Base-by-base conservation (phyloP, 2,888 invertebrate genomes). In the Rutpela maculata region DNA sequence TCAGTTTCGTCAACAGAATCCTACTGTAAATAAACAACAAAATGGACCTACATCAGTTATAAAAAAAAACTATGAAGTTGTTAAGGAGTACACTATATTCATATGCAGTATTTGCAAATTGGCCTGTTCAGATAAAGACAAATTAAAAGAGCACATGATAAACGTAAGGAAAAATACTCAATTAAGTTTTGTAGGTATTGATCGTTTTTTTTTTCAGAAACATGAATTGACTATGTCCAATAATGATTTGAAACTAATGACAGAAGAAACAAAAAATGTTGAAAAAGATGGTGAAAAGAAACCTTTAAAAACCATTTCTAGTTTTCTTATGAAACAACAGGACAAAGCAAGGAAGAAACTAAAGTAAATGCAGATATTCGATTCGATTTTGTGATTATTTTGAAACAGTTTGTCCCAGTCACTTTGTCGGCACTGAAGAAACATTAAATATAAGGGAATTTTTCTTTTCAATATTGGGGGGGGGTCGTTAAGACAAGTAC, bases 61-160 rank as follows among this genome's bases (percentile, higher is more conserved):
- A 56, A 75, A 72, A 19, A 63, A 72, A n/a, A 77, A 78, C 22
- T 65, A 35, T 55, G 66, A 74, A 62, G 59, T 35, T 15, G 72
- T 74, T 26, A 78, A 77, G 18, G 76, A 82, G 66, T 83, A 79
- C 56, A 85, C 82, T 26, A 84, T 91, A 66, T 92, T 90, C 80
- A 86, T 92, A 83, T 92, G 92, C 80, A 91, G 91, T 62, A 89
- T 90, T 81, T 92, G 92, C 84, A 90, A 90, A 38, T 88, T 88
- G 76, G 90, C 90, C 35, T 92, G 90, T 84, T 86, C 88, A 43
- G 89, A 89, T 26, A 89, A 91, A 76, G 90, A 90, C 73, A 89
- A 89, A 75, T 90, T 92, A 78, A 90, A 89, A 80, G 86, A 89
- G 74, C 92, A 92, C 82, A 92, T 92, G 92, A 90, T 92, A 81